These are phyloP conservation scores for Shargacucullia verbasci DNA, from an alignment of 2,888 invertebrate genomes.

Conservation along the genomic window DNA sequence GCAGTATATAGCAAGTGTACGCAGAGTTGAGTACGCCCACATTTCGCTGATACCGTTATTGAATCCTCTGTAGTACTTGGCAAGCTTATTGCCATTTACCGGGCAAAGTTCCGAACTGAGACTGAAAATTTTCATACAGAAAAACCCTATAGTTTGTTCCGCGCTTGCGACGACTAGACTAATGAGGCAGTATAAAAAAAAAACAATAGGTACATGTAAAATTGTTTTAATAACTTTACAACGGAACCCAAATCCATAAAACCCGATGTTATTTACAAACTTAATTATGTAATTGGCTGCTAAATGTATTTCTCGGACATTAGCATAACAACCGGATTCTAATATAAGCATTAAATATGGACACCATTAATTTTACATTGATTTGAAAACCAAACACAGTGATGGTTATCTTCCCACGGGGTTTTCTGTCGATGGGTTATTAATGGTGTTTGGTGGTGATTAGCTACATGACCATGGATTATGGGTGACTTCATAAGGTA, in stretches of 20 bases:
- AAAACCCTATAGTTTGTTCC: no score
- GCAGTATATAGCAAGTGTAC: no score
- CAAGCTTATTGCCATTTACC: no score
- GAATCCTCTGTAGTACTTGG: no score
- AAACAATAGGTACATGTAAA: no score
- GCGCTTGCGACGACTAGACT: no score
- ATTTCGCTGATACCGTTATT: no score
- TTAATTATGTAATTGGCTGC: constrained; percentile 52
- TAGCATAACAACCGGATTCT: constrained; percentile 39
- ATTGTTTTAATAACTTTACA: not conserved
- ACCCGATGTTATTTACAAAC: constrained; percentile 43
- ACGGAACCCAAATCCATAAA: constrained; percentile 25
- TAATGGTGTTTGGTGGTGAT: constrained; percentile 30
- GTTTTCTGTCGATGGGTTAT: constrained; percentile 34
- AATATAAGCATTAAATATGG: constrained; percentile 23
- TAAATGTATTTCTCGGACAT: constrained; percentile 46
- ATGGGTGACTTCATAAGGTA: constrained; percentile 23
- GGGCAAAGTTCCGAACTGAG: no score
- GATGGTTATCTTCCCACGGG: constrained; percentile 37
- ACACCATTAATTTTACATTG: constrained; percentile 42
- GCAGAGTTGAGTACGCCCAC: no score
- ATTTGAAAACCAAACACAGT: constrained; percentile 34
- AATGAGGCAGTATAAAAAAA: no score
- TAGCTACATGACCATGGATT: constrained; percentile 18
- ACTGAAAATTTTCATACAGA: no score